Conservation (phyloP, 1,140 invertebrate species). For the Temnothorax longispinosus region DNA sequence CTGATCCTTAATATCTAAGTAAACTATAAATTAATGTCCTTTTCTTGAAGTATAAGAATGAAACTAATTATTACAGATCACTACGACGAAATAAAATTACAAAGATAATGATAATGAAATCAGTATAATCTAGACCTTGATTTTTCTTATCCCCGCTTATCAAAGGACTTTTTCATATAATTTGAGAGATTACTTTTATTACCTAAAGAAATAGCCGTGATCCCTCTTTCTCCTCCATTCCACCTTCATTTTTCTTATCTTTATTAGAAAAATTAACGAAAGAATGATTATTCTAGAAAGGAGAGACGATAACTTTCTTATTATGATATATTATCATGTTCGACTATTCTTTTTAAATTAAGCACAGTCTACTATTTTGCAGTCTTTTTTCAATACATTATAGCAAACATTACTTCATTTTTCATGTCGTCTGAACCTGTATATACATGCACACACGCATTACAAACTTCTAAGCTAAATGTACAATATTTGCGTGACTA, state of each 20-base stretch:
- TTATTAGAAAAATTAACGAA: neutral
- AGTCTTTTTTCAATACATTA: neutral
- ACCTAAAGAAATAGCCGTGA: neutral
- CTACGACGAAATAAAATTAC: neutral
- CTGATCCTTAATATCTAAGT: neutral
- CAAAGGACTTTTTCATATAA: neutral
- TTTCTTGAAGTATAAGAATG: neutral
- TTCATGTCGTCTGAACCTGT: neutral
- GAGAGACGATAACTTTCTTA: neutral
- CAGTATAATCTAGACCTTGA: neutral
- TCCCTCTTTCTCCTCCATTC: neutral
- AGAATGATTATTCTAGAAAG: neutral
- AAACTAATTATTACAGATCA: neutral
- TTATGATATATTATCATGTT: neutral
- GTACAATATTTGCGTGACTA: constrained; percentile 35
- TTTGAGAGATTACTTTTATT: constrained; percentile 15
- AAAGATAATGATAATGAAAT: neutral
- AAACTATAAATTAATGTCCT: neutral
- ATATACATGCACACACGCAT: neutral
- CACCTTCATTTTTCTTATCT: constrained; percentile 2
- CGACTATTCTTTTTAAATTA: neutral
- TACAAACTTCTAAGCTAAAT: neutral
- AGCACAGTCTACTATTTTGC: neutral
- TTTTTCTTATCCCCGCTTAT: neutral
- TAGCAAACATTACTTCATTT: neutral